Evolutionary conservation across 2,888 invertebrate genomes (phyloP), one percentile per base, ranked within the genome.

Genomic region (Diachrysia chrysitis): DNA sequence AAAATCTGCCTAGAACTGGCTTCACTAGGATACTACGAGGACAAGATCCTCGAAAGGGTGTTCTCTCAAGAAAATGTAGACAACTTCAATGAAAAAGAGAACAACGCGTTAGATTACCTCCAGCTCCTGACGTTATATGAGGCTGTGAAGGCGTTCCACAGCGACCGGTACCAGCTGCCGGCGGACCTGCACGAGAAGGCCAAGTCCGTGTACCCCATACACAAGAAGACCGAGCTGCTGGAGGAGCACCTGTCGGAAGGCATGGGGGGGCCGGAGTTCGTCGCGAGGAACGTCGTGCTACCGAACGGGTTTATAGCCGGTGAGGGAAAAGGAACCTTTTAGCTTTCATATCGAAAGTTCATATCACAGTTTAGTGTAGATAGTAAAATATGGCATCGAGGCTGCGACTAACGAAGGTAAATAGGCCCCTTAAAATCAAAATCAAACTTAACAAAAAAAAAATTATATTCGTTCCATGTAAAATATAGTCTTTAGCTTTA

Each of bases 21-120:
- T 1, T 93, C 96, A 0, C 87, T 97, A 16, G 96, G 96, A 0
- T 93, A 95, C 78, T 97, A 96, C 79, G 95, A 96, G 54, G 92
- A 96, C 19, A 92, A 90, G 48, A 76, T 97, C 1, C 83, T 97
- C 0, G 81, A 87, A 0, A 91, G 89, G 71, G 90, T 96, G 17
- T 96, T 97, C 71, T 92, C 94, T 0, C 84, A 91, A 21, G 89
- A 94, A 0, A 96, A 96, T 76, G 83, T 96, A 0, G 81, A 92
- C 66, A 91, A 92, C 29, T 92, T 89, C 73, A 76, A 93, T 1
- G 68, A 80, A 0, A 86, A 90, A 53, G 90, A 93, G 0, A 80
- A 92, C n/a, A 94, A 91, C 73, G 76, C 79, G 0, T 75, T 96
- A 42, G 96, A 96, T 74, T 91, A 94, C 56, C 82, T 96, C 0